A percentile compares a stretch with the other conserved stretches of the same genome.
Conservation (phyloP, 2,113 vertebrate genomes). For the Zosterops japonicus region DNA sequence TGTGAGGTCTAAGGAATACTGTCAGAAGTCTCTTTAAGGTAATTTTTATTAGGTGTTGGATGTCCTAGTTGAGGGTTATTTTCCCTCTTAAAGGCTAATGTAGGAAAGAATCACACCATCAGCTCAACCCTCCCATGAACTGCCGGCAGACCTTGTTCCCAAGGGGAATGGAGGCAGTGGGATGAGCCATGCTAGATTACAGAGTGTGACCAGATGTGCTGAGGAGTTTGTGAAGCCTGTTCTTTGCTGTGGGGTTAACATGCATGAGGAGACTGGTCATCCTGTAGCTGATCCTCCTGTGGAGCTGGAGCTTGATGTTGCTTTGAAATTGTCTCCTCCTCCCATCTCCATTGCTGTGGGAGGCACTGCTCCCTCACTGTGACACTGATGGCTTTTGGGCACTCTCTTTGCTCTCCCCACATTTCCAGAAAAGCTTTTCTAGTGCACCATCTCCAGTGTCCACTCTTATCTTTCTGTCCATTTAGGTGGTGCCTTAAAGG, state of each 20-base stretch:
- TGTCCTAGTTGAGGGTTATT: constrained; percentile 9
- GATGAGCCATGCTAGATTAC: background rate
- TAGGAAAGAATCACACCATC: constrained; percentile 28
- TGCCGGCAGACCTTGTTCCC: background rate
- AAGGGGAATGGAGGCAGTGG: background rate
- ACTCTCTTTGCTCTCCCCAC: background rate
- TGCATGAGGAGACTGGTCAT: background rate
- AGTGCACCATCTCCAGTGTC: background rate
- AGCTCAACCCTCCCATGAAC: background rate
- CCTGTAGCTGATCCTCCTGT: background rate
- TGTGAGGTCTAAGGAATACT: background rate
- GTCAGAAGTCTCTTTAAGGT: background rate
- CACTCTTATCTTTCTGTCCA: background rate
- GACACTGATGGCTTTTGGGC: background rate
- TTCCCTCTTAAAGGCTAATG: background rate
- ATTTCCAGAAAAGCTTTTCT: background rate
- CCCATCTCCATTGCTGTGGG: background rate
- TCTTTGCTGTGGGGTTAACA: background rate
- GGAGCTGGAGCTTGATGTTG: background rate
- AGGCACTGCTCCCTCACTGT: background rate
- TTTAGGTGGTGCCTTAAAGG: background rate
- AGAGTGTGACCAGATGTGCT: background rate
- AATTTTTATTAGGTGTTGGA: constrained; percentile 46
- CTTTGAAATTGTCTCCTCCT: background rate
- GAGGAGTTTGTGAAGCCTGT: background rate